These are phyloP conservation scores for Rallus crepitans DNA, from an alignment of 2,797 vertebrate species.

Conservation along the genomic window DNA sequence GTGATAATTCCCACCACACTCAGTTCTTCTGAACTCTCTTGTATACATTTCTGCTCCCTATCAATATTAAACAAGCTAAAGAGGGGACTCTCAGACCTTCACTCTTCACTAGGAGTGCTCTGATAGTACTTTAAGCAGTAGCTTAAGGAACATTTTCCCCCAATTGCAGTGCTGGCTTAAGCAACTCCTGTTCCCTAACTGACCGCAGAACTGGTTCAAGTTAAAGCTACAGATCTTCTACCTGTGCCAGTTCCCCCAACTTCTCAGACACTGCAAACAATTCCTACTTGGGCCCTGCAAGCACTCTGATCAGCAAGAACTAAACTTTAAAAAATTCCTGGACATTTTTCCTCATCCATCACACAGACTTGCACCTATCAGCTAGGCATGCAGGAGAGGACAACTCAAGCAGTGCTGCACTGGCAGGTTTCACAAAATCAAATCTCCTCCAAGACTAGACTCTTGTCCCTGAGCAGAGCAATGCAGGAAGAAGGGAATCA, in stretches of 20 bases:
- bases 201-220: neutral
- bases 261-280: neutral
- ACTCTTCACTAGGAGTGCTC: neutral
- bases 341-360: neutral
- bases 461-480: neutral
- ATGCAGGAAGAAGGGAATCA: neutral
- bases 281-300: neutral
- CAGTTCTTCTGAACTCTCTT: neutral
- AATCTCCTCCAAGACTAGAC: neutral
- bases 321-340: neutral
- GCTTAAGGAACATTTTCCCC: neutral
- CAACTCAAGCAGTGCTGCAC: neutral
- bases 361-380: neutral
- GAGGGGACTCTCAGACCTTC: neutral
- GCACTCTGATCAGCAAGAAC: neutral
- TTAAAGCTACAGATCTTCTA: neutral
- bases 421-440: neutral
- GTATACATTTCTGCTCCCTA: neutral
- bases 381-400: neutral
- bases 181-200: neutral
- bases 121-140: neutral
- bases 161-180: neutral
- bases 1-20: neutral
- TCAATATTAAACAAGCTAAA: neutral
- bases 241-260: neutral